phyloP scores from a whole-genome alignment of 2,113 vertebrate species.

The Maccullochella peelii region DNA sequence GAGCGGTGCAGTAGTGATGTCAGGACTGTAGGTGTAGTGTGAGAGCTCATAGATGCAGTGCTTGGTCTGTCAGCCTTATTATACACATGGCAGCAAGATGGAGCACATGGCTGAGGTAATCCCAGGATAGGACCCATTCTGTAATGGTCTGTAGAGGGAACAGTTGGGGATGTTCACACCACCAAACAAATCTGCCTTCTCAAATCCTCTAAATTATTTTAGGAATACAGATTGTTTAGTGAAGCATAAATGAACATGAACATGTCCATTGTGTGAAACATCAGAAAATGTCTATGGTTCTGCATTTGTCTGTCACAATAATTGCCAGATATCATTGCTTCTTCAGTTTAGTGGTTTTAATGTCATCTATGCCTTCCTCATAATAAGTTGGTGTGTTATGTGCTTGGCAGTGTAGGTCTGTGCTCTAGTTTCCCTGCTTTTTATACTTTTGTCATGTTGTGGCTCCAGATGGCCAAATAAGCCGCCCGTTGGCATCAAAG shows the following conservation, averaged over 20 bases:
- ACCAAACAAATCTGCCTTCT: constrained; percentile 40
- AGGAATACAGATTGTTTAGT: constrained; percentile 23
- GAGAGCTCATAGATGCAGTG: constrained; percentile 61
- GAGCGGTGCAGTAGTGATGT: constrained; percentile 86
- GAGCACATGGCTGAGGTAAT: constrained; percentile 58
- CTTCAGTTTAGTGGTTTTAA: background rate
- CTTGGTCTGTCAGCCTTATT: constrained; percentile 68
- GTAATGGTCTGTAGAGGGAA: constrained; percentile 4
- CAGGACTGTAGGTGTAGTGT: constrained; percentile 64
- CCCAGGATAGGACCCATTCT: constrained; percentile 15
- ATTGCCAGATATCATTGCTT: background rate
- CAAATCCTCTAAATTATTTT: constrained; percentile 34
- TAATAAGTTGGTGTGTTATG: background rate
- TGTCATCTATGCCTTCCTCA: background rate
- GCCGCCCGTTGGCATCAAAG: constrained; percentile 43
- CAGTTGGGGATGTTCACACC: constrained; percentile 23
- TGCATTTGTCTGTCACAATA: background rate
- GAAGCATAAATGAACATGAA: background rate
- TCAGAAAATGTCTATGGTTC: background rate
- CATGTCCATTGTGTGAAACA: background rate
- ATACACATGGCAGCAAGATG: constrained; percentile 41
- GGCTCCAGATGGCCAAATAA: constrained; percentile 66
- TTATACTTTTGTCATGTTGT: constrained; percentile 36
- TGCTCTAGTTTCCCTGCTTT: constrained; percentile 24
- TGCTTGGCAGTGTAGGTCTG: constrained; percentile 20